Evolutionary conservation across 2,797 vertebrate species (phyloP), one percentile per base, ranked within the genome.

Genomic region (Cryptoblepharus egeriae): DNA sequence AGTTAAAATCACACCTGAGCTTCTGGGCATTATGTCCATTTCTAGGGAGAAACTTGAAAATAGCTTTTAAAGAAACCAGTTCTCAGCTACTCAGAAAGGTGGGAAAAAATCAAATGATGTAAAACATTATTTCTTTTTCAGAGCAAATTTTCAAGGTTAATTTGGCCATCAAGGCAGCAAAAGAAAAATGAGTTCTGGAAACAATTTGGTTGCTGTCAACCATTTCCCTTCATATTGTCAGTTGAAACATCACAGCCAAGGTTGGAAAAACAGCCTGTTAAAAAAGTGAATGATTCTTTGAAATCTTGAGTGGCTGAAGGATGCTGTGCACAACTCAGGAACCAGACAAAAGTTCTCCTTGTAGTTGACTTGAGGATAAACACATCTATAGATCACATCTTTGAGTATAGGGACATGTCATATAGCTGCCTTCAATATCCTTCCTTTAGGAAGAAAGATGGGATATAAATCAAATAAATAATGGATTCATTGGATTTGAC

Each of bases 1-100:
- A 95, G 92, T 91, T 90, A 92, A 63, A 49, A 85, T 82, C 89
- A 88, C 86, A 94, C 92, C 90, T 95, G 92, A 90, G 81, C 80
- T 89, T 45, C 85, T 81, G 82, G 84, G 80, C 35, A 71, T 88
- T 5, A 89, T 90, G 93, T 69, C 55, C 81, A 69, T 91, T 94
- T 86, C 65, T 68, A 85, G 84, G 60, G 57, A 75, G 79, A 92
- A 77, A 87, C 37, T 91, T 86, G 82, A 72, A 92, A 88, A 64
- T 88, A 87, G 74, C 20, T 83, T n/a, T 89, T 89, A 85, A 89
- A 84, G 57, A 76, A 57, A 74, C 73, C 61, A 30, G 45, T 85
- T 92, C 85, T 87, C 39, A 70, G 63, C 45, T 84, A 93, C 93
- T 87, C 26, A 77, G 78, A 20, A 89, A 92, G 65, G 77, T 78